phyloP scores from a whole-genome alignment of 2,888 invertebrate genomes.

The Apodemia hepburni region DNA sequence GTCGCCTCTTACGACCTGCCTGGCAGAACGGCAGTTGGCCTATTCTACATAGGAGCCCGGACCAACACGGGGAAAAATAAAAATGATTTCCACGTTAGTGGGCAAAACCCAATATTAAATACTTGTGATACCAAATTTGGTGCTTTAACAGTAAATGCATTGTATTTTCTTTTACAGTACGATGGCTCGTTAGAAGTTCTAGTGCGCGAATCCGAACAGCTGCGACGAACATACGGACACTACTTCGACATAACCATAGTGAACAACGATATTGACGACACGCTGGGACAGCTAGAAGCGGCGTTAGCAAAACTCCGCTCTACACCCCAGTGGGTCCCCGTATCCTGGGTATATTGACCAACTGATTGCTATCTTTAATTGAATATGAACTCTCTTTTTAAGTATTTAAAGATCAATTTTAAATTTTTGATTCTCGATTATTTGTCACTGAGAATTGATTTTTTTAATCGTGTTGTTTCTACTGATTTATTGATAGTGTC shows the following conservation, averaged over 20 bases:
- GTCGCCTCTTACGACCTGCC: too few relatives aligned
- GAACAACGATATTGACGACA: conserved; percentile 99
- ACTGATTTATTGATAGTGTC: not conserved
- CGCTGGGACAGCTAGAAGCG: conserved; percentile 94
- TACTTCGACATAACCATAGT: conserved; percentile 99
- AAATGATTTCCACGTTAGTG: too few relatives aligned
- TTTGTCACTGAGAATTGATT: conserved; percentile 14
- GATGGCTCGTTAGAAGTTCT: conserved; percentile 98
- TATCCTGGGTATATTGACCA: conserved; percentile 97
- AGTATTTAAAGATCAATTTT: conserved; percentile 5
- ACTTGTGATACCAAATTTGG: too few relatives aligned
- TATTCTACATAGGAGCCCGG: too few relatives aligned
- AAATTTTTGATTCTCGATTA: conserved; percentile 21
- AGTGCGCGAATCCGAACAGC: conserved; percentile 97
- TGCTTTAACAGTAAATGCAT: too few relatives aligned
- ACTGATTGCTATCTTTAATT: conserved; percentile 32
- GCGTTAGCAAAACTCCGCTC: conserved; percentile 95
- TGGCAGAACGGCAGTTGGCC: too few relatives aligned
- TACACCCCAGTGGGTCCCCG: conserved; percentile 98
- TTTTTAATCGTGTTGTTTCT: conserved; percentile 7
- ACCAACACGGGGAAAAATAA: too few relatives aligned
- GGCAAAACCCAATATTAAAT: too few relatives aligned
- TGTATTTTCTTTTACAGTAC: conserved; percentile 82
- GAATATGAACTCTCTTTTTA: conserved; percentile 6
- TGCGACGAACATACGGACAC: conserved; percentile 98